Base-by-base conservation (phyloP, 2,888 invertebrate species). In the Heliconius aoede region DNA sequence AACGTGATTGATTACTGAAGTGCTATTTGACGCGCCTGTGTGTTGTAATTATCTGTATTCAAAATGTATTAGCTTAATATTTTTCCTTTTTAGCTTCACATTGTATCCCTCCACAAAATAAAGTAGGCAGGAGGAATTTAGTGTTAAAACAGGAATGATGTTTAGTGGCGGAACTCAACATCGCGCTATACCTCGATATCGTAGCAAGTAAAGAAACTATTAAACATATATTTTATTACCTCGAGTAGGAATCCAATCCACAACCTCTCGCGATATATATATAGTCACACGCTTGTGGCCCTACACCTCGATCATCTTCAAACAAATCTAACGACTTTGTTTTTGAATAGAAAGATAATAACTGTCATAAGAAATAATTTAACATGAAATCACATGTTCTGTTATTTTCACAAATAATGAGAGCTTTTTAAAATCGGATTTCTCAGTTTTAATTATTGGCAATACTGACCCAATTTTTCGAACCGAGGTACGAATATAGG, bases 1-100 rank as follows among this genome's bases (percentile, higher is more conserved):
- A 69, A 55, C 55, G 55, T 69, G 69, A 69, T 69, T 69, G 69
- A 69, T 69, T 69, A 69, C 69, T 55, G 32, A 69, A 69, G 69
- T 69, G 69, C 55, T 69, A 55, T 69, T 69, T 69, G 28, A n/a
- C 69, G 69, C 55, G n/a, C 69, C 55, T 32, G 55, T 69, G 30
- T 55, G n/a, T 55, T 30, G 55, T 69, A 55, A 69, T 69, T 55
- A 69, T n/a, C 4, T 30, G n/a, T 32, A 55, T n/a, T 69, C 15
- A 15, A 36, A 65, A 65, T 36, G n/a, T 65, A 65, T 65, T 65
- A 36, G 15, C 24, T 36, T 65, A 36, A 24, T 36, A 15, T 65
- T 24, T 36, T 36, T 36, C 8, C 11, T 36, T 36, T 11, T 36
- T 36, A 36, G 32, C 32, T 32, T 32, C 32, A 32, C 1, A 36